Conservation (phyloP, 2,113 vertebrate species). For the Phyllopteryx taeniolatus region DNA sequence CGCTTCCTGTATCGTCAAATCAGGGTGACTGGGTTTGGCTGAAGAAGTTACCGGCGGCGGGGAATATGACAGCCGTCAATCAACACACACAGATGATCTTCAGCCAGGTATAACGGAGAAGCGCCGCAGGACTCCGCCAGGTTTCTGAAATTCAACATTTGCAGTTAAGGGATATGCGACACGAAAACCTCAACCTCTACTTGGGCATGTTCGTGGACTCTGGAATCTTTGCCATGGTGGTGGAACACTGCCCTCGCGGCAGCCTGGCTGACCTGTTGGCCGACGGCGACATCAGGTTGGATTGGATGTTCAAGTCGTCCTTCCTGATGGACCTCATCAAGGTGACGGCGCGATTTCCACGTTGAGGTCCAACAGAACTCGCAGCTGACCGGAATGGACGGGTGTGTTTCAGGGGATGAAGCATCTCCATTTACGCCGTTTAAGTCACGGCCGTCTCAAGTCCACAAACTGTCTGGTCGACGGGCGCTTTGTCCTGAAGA, state of each 20-base stretch:
- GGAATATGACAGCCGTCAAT: constrained; percentile 57
- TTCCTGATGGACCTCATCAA: constrained; percentile 85
- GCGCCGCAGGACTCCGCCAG: neutral
- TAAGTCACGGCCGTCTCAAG: constrained; percentile 83
- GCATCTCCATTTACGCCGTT: constrained; percentile 80
- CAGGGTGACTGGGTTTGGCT: constrained; percentile 90
- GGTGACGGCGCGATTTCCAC: constrained; percentile 18
- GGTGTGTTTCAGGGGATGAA: constrained; percentile 76
- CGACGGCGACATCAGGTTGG: constrained; percentile 81
- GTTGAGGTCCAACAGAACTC: neutral
- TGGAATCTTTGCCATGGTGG: constrained; percentile 78
- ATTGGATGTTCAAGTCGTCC: constrained; percentile 94
- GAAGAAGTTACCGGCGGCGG: constrained; percentile 77
- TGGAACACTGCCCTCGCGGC: constrained; percentile 81
- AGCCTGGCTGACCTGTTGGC: constrained; percentile 83
- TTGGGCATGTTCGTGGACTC: constrained; percentile 81
- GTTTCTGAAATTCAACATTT: neutral
- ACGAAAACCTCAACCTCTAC: constrained; percentile 81
- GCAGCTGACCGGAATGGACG: neutral
- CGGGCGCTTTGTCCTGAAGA: constrained; percentile 85
- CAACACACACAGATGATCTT: constrained; percentile 52
- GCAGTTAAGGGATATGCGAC: constrained; percentile 81
- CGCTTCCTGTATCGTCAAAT: neutral
- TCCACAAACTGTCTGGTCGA: constrained; percentile 89
- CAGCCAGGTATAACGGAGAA: constrained; percentile 38